A percentile compares a stretch with the other conserved stretches of the same genome.
Evolutionary conservation across 2,888 invertebrate genomes (phyloP).

Genomic region (Apodemia hepburni): DNA sequence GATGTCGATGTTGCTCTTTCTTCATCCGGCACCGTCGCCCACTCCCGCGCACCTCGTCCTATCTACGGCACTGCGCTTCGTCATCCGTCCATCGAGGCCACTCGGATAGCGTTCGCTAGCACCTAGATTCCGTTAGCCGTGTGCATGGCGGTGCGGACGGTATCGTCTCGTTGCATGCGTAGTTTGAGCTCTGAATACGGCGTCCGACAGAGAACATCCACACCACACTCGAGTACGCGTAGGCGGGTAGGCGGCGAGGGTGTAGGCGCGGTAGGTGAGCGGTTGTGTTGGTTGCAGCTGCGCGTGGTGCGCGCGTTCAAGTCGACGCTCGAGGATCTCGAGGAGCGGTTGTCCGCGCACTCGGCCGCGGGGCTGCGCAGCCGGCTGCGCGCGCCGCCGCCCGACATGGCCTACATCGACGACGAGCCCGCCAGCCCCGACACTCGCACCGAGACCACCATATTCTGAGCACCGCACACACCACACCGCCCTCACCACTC

Average conservation of each 20-base stretch:
- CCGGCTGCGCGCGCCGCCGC: conserved; percentile 85
- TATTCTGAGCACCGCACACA: conserved; percentile 51
- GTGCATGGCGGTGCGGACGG: conserved; percentile 41
- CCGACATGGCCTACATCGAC: conserved; percentile 92
- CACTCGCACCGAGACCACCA: conserved; percentile 63
- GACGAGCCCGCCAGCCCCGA: conserved; percentile 73
- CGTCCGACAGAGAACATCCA: conserved; percentile 51
- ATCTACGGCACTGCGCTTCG: conserved; percentile 34
- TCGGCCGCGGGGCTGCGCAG: conserved; percentile 96
- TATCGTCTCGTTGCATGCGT: conserved; percentile 33
- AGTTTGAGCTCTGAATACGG: conserved; percentile 59
- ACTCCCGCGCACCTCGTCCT: conserved; percentile 39
- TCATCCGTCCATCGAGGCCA: conserved; percentile 36
- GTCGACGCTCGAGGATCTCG: conserved; percentile 99
- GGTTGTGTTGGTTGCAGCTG: conserved; percentile 91
- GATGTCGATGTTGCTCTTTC: conserved; percentile 25
- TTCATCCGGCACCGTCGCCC: conserved; percentile 48
- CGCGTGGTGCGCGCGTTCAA: conserved; percentile 99
- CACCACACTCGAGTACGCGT: conserved; percentile 66
- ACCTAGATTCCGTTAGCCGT: conserved; percentile 41
- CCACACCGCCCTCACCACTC: conserved; percentile 26
- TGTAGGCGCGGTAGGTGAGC: conserved; percentile 45
- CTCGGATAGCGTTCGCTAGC: conserved; percentile 45
- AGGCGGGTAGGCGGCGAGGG: conserved; percentile 29
- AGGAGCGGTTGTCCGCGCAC: conserved; percentile 99